Evolutionary conservation across 2,888 invertebrate genomes (phyloP).

Genomic region (Trissolcus japonicus): DNA sequence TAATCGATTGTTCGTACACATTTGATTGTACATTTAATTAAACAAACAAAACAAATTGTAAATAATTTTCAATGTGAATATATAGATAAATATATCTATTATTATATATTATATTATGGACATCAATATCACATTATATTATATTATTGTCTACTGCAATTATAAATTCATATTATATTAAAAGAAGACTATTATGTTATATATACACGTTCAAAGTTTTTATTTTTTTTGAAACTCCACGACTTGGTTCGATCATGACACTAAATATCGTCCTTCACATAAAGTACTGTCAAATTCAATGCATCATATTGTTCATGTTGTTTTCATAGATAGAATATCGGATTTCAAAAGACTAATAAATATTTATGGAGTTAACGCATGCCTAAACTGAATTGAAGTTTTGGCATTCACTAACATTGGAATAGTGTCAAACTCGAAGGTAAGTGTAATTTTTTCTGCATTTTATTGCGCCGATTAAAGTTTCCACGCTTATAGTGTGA

Average conservation of each 20-base stretch:
- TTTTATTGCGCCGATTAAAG: constrained; percentile 32
- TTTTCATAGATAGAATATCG: no score
- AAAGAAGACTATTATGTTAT: constrained; percentile 74
- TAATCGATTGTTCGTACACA: constrained; percentile 71
- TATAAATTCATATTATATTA: constrained; percentile 75
- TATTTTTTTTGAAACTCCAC: neutral
- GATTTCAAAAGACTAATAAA: no score
- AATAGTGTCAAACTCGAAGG: constrained; percentile 24
- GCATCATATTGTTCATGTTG: no score
- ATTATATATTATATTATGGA: constrained; percentile 65
- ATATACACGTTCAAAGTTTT: constrained; percentile 58
- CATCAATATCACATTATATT: constrained; percentile 69
- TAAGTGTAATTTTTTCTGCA: constrained; percentile 37
- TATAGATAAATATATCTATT: constrained; percentile 70
- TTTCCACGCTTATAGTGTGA: constrained; percentile 21
- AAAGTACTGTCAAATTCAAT: no score
- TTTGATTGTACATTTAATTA: constrained; percentile 73
- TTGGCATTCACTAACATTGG: constrained; percentile 5
- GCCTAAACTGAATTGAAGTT: constrained; percentile 9
- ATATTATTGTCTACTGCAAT: constrained; percentile 74
- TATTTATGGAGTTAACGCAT: constrained; percentile 6
- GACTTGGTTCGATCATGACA: neutral
- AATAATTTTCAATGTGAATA: constrained; percentile 76
- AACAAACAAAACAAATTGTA: constrained; percentile 66
- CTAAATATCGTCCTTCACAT: neutral